A percentile compares a stretch with the other conserved stretches of the same genome.
Conservation (phyloP, 30 jellyfish, hydroid and myxozoan species). For the Phacellophora camtschatica region DNA sequence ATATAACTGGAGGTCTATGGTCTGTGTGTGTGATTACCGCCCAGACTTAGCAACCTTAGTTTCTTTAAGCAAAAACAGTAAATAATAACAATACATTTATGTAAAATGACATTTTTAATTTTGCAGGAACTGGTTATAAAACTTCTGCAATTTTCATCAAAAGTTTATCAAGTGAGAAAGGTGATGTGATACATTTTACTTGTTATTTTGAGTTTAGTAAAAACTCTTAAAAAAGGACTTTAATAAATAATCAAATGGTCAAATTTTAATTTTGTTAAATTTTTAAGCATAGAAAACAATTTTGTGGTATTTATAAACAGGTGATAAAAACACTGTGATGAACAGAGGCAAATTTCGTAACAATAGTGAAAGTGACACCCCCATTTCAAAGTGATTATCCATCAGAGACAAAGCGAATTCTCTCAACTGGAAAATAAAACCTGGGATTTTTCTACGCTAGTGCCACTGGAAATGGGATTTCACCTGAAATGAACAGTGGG, state of each 20-base stretch:
- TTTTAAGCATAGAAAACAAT: not conserved
- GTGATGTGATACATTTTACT: not conserved
- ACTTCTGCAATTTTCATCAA: slow-evolving; percentile 58
- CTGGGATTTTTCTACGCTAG: too few species aligned
- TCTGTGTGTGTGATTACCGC: not conserved
- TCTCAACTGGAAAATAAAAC: too few species aligned
- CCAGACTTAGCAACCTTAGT: not conserved
- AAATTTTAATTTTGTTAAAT: not conserved
- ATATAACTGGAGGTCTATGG: too few species aligned
- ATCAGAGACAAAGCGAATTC: too few species aligned
- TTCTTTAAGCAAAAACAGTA: not conserved
- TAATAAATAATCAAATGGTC: not conserved
- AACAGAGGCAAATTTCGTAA: too few species aligned
- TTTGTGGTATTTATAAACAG: not conserved
- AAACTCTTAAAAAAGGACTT: not conserved
- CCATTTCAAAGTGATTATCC: too few species aligned
- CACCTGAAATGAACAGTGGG: too few species aligned
- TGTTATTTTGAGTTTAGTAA: not conserved
- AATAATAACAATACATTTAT: not conserved
- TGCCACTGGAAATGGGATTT: too few species aligned
- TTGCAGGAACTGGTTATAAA: slow-evolving; percentile 36
- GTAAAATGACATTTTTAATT: not conserved
- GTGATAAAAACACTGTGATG: too few species aligned
- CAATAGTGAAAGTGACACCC: too few species aligned
- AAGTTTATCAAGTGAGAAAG: slow-evolving; percentile 16